Conservation (phyloP, 2,888 invertebrate genomes). For the Drosophila quinaria region DNA sequence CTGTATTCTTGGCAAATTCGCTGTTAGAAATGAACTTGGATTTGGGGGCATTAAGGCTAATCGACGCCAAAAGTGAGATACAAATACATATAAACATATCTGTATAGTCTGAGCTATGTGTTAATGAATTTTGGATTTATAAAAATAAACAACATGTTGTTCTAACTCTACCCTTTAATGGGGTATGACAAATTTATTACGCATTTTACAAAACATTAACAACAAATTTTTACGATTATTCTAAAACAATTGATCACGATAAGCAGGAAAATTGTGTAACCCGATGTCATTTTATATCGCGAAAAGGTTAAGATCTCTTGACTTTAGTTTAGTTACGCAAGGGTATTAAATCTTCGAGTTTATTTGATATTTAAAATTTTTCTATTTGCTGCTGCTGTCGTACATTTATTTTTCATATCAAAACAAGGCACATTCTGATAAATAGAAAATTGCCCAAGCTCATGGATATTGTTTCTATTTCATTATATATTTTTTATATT, state of each 20-base stretch:
- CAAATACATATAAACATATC: constrained; percentile 8
- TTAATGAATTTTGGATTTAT: constrained; percentile 50
- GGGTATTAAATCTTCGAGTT: not conserved
- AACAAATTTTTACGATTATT: not conserved
- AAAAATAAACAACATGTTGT: constrained; percentile 49
- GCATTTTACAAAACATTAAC: not conserved
- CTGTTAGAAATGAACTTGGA: constrained; percentile 54
- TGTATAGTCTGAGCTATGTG: constrained; percentile 8
- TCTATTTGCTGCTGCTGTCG: constrained; percentile 6
- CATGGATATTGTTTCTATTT: constrained; percentile 5
- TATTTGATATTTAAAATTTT: not conserved
- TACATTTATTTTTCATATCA: constrained; percentile 53
- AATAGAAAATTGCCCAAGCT: constrained; percentile 51
- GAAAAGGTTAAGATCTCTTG: not conserved
- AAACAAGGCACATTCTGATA: constrained; percentile 58
- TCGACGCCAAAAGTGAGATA: constrained; percentile 44
- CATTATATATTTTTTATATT: constrained; percentile 26
- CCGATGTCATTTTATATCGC: not conserved
- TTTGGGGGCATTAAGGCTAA: constrained; percentile 67
- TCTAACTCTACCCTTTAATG: not conserved
- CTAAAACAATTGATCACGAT: too few relatives aligned
- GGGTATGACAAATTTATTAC: not conserved
- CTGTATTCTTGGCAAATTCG: constrained; percentile 40
- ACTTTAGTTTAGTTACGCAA: not conserved
- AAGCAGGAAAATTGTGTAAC: not conserved